phyloP scores from a whole-genome alignment of 2,888 invertebrate species.

The Diarsia rubi region DNA sequence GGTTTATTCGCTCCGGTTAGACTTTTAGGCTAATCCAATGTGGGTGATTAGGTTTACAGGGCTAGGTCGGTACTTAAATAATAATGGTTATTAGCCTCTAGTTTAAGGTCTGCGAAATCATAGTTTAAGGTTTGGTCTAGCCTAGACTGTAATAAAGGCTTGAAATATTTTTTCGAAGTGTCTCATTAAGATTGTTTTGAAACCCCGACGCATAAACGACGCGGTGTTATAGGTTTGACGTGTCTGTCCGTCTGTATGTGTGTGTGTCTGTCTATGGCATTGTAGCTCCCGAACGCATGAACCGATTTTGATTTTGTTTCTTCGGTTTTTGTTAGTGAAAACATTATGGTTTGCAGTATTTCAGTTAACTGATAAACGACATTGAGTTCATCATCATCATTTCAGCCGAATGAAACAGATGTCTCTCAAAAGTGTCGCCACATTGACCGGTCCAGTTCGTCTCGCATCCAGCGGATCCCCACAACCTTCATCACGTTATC shows the following conservation, averaged over 20 bases:
- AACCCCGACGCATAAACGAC: too few species aligned
- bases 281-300: too few species aligned
- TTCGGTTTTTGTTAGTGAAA: not conserved
- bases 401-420: too few species aligned
- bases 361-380: not conserved
- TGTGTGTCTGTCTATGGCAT: too few species aligned
- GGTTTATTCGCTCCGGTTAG: not conserved
- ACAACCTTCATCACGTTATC: too few species aligned
- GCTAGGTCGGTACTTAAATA: not conserved
- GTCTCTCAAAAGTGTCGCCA: too few species aligned
- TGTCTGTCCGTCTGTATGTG: too few species aligned
- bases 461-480: too few species aligned
- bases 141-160: not conserved
- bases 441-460: too few species aligned
- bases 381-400: not conserved
- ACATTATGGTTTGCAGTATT: not conserved
- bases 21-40: conserved; percentile 28
- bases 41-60: conserved; percentile 6
- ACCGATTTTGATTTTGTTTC: too few species aligned
- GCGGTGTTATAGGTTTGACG: too few species aligned
- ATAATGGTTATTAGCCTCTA: conserved; percentile 1
- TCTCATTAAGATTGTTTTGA: too few species aligned
- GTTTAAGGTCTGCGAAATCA: not conserved
- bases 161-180: not conserved
- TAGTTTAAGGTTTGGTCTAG: not conserved